phyloP scores from a whole-genome alignment of 2,888 invertebrate species.

The Notodonta dromedarius region DNA sequence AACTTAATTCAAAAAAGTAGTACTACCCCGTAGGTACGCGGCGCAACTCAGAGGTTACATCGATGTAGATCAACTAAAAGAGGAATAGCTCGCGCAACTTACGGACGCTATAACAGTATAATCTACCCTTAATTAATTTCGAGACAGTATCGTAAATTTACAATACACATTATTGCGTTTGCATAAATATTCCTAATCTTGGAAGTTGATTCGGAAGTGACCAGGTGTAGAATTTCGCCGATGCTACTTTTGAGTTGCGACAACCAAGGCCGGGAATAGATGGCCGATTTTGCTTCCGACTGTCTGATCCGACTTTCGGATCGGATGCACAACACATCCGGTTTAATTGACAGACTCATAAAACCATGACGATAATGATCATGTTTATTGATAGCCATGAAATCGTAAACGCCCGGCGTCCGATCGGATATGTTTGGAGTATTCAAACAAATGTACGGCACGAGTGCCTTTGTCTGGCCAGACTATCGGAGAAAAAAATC shows the following conservation, averaged over 20 bases:
- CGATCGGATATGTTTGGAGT: too few relatives aligned
- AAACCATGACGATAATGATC: too few relatives aligned
- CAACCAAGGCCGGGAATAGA: neutral
- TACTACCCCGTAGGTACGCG: neutral
- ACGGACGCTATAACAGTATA: neutral
- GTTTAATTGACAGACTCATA: too few relatives aligned
- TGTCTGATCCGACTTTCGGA: too few relatives aligned
- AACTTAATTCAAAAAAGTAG: slow-evolving; percentile 12
- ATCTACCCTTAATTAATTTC: neutral
- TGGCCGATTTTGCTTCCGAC: too few relatives aligned
- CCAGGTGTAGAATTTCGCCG: neutral
- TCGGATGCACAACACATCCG: too few relatives aligned
- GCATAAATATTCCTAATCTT: neutral
- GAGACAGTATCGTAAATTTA: neutral
- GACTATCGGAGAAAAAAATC: too few relatives aligned
- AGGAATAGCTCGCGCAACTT: neutral
- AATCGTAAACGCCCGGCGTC: too few relatives aligned
- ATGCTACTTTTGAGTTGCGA: slow-evolving; percentile 7
- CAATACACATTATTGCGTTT: neutral
- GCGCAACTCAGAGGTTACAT: neutral
- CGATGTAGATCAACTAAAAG: neutral
- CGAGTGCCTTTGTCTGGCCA: too few relatives aligned
- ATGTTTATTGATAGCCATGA: too few relatives aligned
- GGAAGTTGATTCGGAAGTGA: too few relatives aligned
- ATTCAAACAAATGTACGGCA: too few relatives aligned